Conservation (phyloP, 37 sponge, comb jelly and placozoan genomes). For the Oopsacas minuta region DNA sequence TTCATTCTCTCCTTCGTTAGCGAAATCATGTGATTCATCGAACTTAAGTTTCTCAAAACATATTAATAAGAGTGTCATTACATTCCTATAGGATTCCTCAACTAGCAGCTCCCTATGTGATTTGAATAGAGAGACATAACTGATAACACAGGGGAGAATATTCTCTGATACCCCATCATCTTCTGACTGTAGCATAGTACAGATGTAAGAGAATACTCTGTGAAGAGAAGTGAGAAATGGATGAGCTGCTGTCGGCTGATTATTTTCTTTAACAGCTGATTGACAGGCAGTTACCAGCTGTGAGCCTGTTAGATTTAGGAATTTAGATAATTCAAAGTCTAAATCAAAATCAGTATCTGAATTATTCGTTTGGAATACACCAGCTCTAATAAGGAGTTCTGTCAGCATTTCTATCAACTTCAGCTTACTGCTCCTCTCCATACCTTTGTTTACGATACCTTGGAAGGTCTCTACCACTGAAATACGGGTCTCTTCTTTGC, state of each 20-base stretch:
- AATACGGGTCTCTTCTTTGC: background rate
- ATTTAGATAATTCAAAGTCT: background rate
- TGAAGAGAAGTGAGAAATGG: background rate
- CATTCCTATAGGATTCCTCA: background rate
- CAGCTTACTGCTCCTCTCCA: conserved; percentile 63
- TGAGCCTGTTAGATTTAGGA: background rate
- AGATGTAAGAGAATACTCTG: background rate
- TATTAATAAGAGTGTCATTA: conserved; percentile 31
- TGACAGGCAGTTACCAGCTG: background rate
- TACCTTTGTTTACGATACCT: conserved; percentile 26
- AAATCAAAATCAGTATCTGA: background rate
- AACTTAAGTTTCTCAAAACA: conserved; percentile 65
- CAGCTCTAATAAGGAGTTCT: conserved; percentile 35
- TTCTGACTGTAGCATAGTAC: conserved; percentile 27
- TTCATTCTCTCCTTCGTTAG: conserved; percentile 74
- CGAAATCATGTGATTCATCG: conserved; percentile 73
- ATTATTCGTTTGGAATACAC: conserved; percentile 25
- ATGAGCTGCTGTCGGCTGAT: background rate
- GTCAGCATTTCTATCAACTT: conserved; percentile 53
- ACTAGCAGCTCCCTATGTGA: conserved; percentile 20
- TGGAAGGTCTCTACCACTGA: background rate
- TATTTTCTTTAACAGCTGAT: background rate
- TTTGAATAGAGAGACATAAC: conserved; percentile 58
- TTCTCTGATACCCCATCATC: conserved; percentile 82
- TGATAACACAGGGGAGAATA: conserved; percentile 47